phyloP scores from a whole-genome alignment of 1,140 invertebrate genomes.

The Lanistes nyassanus region DNA sequence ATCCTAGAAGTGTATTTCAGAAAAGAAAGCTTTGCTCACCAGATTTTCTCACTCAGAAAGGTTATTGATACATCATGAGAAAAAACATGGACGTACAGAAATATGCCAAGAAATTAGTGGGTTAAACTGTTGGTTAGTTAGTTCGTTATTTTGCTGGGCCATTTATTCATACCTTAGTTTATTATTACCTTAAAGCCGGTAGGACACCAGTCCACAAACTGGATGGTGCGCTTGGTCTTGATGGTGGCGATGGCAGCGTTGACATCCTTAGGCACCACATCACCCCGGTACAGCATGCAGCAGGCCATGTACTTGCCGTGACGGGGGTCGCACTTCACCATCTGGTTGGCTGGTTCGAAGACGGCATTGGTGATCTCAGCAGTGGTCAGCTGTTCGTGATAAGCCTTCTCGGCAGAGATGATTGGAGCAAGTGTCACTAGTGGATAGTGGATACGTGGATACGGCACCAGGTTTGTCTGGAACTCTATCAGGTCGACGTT shows the following conservation, averaged over 20 bases:
- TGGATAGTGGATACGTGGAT: slow-evolving; percentile 59
- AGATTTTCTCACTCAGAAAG: no score
- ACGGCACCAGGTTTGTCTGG: slow-evolving; percentile 74
- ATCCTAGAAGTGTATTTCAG: no score
- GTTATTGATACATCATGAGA: no score
- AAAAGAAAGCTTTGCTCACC: no score
- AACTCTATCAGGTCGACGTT: slow-evolving; percentile 79
- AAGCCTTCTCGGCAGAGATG: slow-evolving; percentile 49
- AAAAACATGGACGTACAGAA: no score
- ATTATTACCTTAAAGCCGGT: slow-evolving; percentile 13
- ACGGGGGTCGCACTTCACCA: slow-evolving; percentile 72
- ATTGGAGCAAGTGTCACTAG: slow-evolving; percentile 54
- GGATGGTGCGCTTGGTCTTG: slow-evolving; percentile 23
- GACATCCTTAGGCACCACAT: slow-evolving; percentile 19
- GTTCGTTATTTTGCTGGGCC: no score
- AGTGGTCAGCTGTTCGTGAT: slow-evolving; percentile 65
- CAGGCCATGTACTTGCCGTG: slow-evolving; percentile 27
- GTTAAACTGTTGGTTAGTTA: no score
- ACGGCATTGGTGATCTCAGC: slow-evolving; percentile 68
- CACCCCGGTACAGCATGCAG: slow-evolving; percentile 24
- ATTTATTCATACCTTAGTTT: no score
- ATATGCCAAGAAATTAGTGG: no score
- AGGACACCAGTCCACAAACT: slow-evolving; percentile 23
- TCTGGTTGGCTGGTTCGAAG: slow-evolving; percentile 87
- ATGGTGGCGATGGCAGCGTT: slow-evolving; percentile 22